phyloP scores from a whole-genome alignment of 2,797 vertebrate species.

The Varecia variegata region DNA sequence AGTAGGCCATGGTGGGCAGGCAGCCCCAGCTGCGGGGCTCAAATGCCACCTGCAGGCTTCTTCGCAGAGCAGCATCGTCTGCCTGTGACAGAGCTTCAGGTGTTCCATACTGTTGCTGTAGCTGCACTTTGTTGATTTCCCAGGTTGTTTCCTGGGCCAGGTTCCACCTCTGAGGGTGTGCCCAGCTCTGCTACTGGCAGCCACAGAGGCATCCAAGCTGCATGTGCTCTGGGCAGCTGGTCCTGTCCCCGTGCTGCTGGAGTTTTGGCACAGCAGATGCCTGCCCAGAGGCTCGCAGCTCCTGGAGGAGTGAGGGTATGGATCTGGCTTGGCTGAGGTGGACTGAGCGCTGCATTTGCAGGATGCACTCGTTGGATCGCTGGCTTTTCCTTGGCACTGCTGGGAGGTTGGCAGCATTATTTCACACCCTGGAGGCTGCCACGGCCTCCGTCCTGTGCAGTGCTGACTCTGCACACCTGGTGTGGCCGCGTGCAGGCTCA shows the following conservation, averaged over 20 bases:
- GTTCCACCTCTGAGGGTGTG: not conserved
- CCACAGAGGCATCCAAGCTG: not conserved
- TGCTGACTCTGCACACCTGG: not conserved
- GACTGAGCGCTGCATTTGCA: not conserved
- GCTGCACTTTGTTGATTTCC: not conserved
- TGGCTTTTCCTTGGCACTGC: not conserved
- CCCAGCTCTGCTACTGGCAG: not conserved
- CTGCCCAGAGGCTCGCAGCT: not conserved
- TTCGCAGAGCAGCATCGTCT: not conserved
- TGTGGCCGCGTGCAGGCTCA: fast-evolving
- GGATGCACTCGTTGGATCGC: not conserved
- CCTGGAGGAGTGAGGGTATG: not conserved
- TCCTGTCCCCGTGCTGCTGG: not conserved
- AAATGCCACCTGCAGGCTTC: not conserved
- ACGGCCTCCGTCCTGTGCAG: not conserved
- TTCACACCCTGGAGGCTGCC: not conserved
- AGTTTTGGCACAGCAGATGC: not conserved
- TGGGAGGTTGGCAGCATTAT: not conserved
- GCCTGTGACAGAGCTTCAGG: not conserved
- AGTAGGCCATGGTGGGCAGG: not conserved
- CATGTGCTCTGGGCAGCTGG: not conserved
- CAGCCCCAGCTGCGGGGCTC: not conserved
- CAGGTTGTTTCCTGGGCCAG: not conserved
- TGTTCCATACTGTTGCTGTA: not conserved
- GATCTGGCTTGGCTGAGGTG: not conserved